phyloP scores from a whole-genome alignment of 1,140 invertebrate species.

The Drosophila orosa region DNA sequence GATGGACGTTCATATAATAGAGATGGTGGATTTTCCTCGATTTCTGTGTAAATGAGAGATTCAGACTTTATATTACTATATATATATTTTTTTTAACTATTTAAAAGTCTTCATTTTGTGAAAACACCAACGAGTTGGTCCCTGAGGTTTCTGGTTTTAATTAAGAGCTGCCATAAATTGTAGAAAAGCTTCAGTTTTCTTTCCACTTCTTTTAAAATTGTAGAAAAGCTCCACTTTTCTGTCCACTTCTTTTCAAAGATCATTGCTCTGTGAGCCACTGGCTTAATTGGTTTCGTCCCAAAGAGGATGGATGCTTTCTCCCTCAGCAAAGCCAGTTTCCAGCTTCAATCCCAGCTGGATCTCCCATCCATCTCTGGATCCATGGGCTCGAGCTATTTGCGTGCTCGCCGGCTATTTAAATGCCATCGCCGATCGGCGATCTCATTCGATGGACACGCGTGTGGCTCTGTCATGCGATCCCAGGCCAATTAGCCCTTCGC shows the following conservation, averaged over 20 bases:
- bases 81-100: no score
- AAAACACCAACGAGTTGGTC: no score
- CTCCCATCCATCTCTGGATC: slow-evolving; percentile 13
- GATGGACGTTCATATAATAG: slow-evolving; percentile 23
- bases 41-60: no score
- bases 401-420: slow-evolving; percentile 69
- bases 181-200: background rate
- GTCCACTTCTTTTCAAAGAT: background rate
- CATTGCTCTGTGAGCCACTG: background rate
- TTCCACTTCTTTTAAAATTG: no score
- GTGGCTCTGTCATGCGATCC: slow-evolving; percentile 46
- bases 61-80: no score
- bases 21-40: background rate
- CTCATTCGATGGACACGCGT: slow-evolving; percentile 57
- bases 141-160: background rate
- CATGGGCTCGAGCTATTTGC: slow-evolving; percentile 55
- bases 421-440: slow-evolving; percentile 37
- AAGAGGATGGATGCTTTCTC: slow-evolving; percentile 31
- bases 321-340: background rate
- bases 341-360: slow-evolving; percentile 1
- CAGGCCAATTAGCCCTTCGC: slow-evolving; percentile 36
- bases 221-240: background rate
- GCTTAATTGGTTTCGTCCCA: slow-evolving; percentile 8
- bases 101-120: no score
- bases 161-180: slow-evolving; percentile 1